phyloP scores from a whole-genome alignment of 2,113 vertebrate genomes.

The Ibidorhyncha struthersii region DNA sequence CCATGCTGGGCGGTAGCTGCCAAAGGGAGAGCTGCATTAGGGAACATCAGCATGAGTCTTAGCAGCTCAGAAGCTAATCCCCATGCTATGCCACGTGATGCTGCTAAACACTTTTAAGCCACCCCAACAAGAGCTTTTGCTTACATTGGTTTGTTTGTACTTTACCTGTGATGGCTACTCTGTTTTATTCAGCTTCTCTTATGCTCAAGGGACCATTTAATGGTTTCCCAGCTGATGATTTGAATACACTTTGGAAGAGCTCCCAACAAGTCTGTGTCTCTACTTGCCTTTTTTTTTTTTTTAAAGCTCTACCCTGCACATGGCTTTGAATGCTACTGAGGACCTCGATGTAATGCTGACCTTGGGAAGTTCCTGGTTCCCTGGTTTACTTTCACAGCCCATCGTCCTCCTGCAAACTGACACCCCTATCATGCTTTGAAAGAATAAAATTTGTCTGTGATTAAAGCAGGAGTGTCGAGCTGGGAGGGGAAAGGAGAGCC shows the following conservation, averaged over 20 bases:
- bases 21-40: background rate
- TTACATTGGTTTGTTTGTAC: background rate
- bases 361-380: background rate
- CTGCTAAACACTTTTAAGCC: background rate
- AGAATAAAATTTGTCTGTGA: background rate
- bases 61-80: background rate
- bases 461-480: background rate
- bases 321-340: background rate
- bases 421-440: background rate
- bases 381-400: background rate
- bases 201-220: background rate
- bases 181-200: background rate
- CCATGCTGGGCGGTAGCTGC: background rate
- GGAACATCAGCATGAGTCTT: background rate
- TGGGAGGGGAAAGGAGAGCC: background rate
- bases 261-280: background rate
- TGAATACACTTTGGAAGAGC: background rate
- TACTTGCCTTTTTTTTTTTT: background rate
- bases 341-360: background rate
- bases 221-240: background rate
- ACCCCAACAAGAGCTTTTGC: background rate
- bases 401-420: background rate
- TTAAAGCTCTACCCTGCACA: background rate
- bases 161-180: background rate
- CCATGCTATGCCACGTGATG: too few relatives aligned